Base-by-base conservation (phyloP, 2,888 invertebrate species). In the Odontocerum albicorne region DNA sequence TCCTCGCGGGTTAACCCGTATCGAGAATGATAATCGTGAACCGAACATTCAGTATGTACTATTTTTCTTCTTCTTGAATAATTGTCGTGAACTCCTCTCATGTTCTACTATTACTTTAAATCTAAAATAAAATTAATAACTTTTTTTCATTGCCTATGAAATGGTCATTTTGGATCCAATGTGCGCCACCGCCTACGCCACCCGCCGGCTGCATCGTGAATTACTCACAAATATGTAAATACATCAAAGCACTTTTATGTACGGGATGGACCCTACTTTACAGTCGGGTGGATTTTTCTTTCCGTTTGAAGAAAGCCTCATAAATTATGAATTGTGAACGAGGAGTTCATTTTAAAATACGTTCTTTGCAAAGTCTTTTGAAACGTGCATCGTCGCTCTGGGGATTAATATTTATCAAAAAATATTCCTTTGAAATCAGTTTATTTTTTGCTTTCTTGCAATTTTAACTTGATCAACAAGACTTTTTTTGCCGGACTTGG, bases 251-350 rank as follows among this genome's bases (percentile, higher is more conserved):
- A 47, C 51, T 50, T 51, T 39, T 42, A 46, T 17, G 22, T 46
- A 53, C 46, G 52, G 42, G 52, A 49, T 49, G 59, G 59, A 55
- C 59, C 49, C 45, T 31, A 36, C 53, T 57, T 52, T 36, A 49
- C 31, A 10, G 49, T 38, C 19, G 49, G 55, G 44, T 33, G 45
- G 40, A 61, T 61, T 61, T 57, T 61, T 57, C 57, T 58, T 61
- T 61, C 52, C 60, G 55, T 61, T 61, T 61, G 60, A 61, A 61
- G 58, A 58, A 61, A 53, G 58, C 55, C 46, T 61, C 58, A 61
- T 61, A 58, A 61, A 61, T 61, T 61, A 61, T 61, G 60, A 61
- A 61, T 57, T 49, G 52, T 17, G 38, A 42, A 49, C 49, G 50
- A 46, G 39, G 22, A 49, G 51, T 49, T 54, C 51, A 60, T 60